Evolutionary conservation across 2,113 vertebrate species (phyloP).

Genomic region (Periophthalmus modestus): DNA sequence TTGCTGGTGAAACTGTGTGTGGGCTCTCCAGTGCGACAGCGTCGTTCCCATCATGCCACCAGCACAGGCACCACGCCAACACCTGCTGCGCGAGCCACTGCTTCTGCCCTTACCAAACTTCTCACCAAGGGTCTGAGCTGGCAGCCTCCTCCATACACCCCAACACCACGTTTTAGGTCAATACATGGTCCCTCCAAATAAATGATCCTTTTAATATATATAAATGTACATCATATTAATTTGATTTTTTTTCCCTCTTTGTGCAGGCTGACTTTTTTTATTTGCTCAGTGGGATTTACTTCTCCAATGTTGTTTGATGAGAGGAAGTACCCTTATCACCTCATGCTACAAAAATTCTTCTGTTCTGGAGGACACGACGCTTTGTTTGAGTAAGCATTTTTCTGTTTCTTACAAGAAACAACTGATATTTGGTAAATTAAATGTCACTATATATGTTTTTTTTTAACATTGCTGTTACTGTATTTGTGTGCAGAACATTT

Average conservation of each 20-base stretch:
- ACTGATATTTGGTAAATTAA: background rate
- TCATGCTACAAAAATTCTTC: constrained; percentile 95
- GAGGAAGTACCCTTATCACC: constrained; percentile 92
- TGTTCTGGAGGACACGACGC: constrained; percentile 94
- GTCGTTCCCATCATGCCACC: constrained; percentile 90
- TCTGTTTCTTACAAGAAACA: background rate
- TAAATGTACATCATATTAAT: background rate
- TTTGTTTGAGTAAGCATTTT: constrained; percentile 87
- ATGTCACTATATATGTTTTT: background rate
- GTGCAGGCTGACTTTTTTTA: constrained; percentile 90
- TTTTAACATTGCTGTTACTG: background rate
- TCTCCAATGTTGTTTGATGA: constrained; percentile 96
- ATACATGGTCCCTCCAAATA: background rate
- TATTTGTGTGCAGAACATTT: constrained; percentile 81
- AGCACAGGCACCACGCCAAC: constrained; percentile 91
- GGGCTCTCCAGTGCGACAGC: constrained; percentile 90
- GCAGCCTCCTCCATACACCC: constrained; percentile 92
- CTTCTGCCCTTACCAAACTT: constrained; percentile 90
- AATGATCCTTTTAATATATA: background rate
- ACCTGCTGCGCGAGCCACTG: constrained; percentile 89
- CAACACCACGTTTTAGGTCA: constrained; percentile 92
- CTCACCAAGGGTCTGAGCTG: constrained; percentile 93
- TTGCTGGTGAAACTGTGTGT: constrained; percentile 92
- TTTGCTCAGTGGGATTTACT: constrained; percentile 94
- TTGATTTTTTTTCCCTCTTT: background rate